Evolutionary conservation across 1,140 invertebrate species (phyloP).

Genomic region (Drepana arcuata): DNA sequence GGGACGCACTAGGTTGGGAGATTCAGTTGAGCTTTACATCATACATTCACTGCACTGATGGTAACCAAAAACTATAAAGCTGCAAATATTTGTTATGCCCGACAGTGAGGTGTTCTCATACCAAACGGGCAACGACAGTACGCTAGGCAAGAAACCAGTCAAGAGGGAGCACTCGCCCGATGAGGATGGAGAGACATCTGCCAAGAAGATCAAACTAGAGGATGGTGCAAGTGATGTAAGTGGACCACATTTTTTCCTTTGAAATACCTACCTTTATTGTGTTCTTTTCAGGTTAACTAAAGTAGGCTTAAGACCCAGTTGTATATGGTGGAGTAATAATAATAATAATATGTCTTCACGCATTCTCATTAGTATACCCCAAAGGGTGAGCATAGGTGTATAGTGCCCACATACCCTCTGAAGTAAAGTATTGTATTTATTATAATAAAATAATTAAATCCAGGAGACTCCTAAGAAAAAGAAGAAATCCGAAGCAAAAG

Average conservation of each 20-base stretch:
- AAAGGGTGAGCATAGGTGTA: too few relatives aligned
- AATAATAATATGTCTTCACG: neutral
- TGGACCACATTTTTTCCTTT: slow-evolving; percentile 1
- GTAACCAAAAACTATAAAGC: too few relatives aligned
- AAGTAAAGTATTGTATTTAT: slow-evolving; percentile 1
- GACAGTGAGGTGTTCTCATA: slow-evolving; percentile 47
- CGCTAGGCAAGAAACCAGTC: slow-evolving; percentile 40
- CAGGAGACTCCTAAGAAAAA: slow-evolving; percentile 39
- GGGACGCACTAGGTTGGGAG: too few relatives aligned
- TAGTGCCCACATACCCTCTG: too few relatives aligned
- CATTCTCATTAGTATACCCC: neutral
- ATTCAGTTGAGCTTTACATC: too few relatives aligned
- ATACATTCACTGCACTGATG: too few relatives aligned
- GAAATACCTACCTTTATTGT: neutral
- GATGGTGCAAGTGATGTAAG: slow-evolving; percentile 37
- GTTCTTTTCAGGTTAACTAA: neutral
- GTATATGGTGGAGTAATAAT: neutral
- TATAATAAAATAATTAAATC: slow-evolving; percentile 3
- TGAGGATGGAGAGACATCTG: slow-evolving; percentile 26
- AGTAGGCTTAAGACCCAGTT: neutral
- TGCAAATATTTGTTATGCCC: too few relatives aligned
- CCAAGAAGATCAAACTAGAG: slow-evolving; percentile 51
- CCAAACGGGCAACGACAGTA: slow-evolving; percentile 43
- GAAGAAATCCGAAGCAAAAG: slow-evolving; percentile 20
- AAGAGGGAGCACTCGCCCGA: slow-evolving; percentile 53